Base-by-base conservation (phyloP, 2,113 vertebrate genomes). In the Okapia johnstoni region DNA sequence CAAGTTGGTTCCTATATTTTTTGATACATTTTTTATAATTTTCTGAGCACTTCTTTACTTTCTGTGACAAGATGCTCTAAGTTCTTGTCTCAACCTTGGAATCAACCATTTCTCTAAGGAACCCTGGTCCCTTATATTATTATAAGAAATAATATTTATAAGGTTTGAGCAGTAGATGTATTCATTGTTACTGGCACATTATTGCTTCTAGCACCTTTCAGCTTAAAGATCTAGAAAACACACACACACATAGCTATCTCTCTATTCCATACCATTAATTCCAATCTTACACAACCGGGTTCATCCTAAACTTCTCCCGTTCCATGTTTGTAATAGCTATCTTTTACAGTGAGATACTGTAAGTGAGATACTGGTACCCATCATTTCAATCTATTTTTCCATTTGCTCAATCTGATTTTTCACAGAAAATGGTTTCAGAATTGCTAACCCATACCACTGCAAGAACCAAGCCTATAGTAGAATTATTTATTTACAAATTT, bases 401-500 rank as follows among this genome's bases (percentile, higher is more conserved):
- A 85, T 81, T 91, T 88, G 30, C 50, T 88, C 26, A 80, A 16
- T 81, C 17, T 17, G 61, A 43, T 70, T 85, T 94, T 92, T 90
- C 63, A 93, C 33, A 91, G 80, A 94, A 94, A 48, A 12, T 66
- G 33, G 25, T 79, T 97, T 96, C 30, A 57, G 70, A 93, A 90
- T 94, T 58, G 73, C 48, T 54, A 66, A 83, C 28, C 58, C 16
- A 50, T 17, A 23, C 17, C 9, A 36, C 30, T 60, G 19, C 28
- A 81, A 81, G 83, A 90, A 80, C 30, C 52, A 50, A 92, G 43
- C 6, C 28, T 83, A 1, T 81, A 52, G n/a, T 40, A 66, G 80
- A 88, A 70, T 92, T 77, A 33, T 48, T 86, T 40, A 87, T 60
- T 96, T 58, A 26, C 1, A 48, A 30, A 0, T 19, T 30, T n/a